Base-by-base conservation (phyloP, 2,797 vertebrate species). In the Macropodus opercularis region DNA sequence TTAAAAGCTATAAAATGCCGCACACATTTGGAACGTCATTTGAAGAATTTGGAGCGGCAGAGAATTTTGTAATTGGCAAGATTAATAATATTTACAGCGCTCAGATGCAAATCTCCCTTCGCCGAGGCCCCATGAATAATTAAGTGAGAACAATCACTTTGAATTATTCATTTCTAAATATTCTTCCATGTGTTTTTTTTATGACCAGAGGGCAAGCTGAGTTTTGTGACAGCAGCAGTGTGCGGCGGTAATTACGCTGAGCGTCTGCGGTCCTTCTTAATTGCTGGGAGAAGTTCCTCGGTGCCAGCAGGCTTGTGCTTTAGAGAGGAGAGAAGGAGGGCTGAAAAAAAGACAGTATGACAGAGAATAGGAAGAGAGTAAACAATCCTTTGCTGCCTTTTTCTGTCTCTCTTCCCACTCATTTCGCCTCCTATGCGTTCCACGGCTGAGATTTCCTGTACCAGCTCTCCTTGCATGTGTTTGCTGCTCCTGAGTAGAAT, bases 131-230 rank as follows among this genome's bases (percentile, higher is more conserved):
- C 87, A 92, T 92, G 88, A 93, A 92, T 92, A 92, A 92, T 92
- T 90, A 84, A 91, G 85, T 84, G 81, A 77, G 67, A 92, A 91
- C 89, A 91, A 91, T 92, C 89, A 92, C 85, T 91, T 89, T 92
- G 88, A 92, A 92, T 93, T 87, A 91, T 92, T 92, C 81, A 92
- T 91, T 88, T 89, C 88, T 89, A 91, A 91, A 92, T 92, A 91
- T 93, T 91, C 86, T 90, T 91, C 86, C 81, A 85, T 84, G 85
- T 85, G 76, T 90, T 91, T 88, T 91, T 88, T 91, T 91, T 86
- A 90, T 89, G 83, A 90, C 91, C 88, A 77, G 79, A 72, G 88
- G 89, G 89, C 87, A 89, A 85, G 86, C 83, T 70, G 81, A 85
- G 89, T 89, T 91, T 88, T 82, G 89, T 90, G 90, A 91, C 90